phyloP scores from a whole-genome alignment of 2,797 vertebrate genomes.

The Trichosurus vulpecula region DNA sequence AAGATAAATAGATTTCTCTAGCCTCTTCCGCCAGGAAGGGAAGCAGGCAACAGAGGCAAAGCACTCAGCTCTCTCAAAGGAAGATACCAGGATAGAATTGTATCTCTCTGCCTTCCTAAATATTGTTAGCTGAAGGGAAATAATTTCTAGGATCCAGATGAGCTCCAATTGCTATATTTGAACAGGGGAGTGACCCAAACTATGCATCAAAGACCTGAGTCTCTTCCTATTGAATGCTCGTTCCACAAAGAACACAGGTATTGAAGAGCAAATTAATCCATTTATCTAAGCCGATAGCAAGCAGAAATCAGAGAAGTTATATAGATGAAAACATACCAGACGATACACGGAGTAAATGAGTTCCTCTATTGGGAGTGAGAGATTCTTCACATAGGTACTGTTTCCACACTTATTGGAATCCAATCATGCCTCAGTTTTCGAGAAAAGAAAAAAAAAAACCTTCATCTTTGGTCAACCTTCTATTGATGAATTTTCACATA shows the following conservation, averaged over 20 bases:
- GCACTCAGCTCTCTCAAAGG: background rate
- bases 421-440: background rate
- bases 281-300: background rate
- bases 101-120: background rate
- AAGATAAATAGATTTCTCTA: background rate
- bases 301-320: background rate
- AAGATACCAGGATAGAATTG: background rate
- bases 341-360: background rate
- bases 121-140: background rate
- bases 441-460: background rate
- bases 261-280: background rate
- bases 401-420: background rate
- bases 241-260: background rate
- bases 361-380: background rate
- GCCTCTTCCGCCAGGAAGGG: background rate
- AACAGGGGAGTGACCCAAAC: background rate
- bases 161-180: background rate
- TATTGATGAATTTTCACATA: background rate
- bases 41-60: background rate
- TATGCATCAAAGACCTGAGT: background rate
- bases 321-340: background rate
- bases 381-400: background rate
- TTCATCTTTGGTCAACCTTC: background rate
- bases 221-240: too few species aligned
- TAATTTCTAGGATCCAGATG: background rate